Conservation (phyloP, 2,113 vertebrate species). For the Grammomys dolichurus region DNA sequence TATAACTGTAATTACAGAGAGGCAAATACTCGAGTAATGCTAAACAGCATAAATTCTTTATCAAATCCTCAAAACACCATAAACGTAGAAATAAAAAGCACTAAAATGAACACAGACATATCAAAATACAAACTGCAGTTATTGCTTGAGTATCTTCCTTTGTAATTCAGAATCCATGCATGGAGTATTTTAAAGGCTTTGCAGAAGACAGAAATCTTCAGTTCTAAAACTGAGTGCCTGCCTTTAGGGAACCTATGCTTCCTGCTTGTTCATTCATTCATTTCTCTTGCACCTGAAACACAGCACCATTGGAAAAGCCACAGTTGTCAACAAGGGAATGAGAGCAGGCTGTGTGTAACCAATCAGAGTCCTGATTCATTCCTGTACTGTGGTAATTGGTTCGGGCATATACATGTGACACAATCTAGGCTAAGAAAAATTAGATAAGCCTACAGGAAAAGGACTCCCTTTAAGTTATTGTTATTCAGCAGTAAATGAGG, state of each 20-base stretch:
- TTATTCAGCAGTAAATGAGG: neutral
- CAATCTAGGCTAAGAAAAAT: neutral
- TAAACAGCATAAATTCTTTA: constrained; percentile 30
- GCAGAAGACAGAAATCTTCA: neutral
- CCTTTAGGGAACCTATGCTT: neutral
- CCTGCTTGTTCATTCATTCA: neutral
- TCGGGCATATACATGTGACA: neutral
- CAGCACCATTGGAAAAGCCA: neutral
- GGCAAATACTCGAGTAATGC: neutral
- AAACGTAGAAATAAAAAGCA: neutral
- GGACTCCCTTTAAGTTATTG: neutral
- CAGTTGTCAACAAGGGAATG: neutral
- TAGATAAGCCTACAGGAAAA: neutral
- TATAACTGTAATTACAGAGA: neutral
- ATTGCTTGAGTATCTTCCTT: neutral
- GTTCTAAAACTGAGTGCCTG: neutral
- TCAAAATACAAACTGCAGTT: neutral
- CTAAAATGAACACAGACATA: constrained; percentile 9
- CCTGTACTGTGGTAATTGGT: neutral
- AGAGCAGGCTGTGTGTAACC: neutral
- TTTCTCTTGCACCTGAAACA: neutral
- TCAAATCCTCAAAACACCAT: constrained; percentile 8
- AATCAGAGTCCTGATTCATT: neutral
- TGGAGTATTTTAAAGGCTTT: neutral
- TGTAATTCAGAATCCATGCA: neutral